A percentile compares a stretch with the other conserved stretches of the same genome.
These are phyloP conservation scores for Ictidomys tridecemlineatus DNA, from an alignment of 2,113 vertebrate species.

Conservation along the genomic window DNA sequence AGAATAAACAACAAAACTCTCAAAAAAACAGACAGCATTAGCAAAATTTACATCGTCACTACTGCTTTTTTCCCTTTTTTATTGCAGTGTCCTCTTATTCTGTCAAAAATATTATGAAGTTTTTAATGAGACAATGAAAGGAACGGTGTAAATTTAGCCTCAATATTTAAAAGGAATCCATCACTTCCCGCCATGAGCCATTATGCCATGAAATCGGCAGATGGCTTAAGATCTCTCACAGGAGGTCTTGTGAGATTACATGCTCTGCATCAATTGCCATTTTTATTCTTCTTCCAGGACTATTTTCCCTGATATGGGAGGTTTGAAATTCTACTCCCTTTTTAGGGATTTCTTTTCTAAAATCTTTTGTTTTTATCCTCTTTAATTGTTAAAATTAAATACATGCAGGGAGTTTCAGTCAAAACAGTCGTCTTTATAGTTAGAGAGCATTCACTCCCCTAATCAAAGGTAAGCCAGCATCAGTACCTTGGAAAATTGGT, in stretches of 20 bases:
- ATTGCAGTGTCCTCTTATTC: background rate
- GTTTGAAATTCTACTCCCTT: background rate
- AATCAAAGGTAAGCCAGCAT: background rate
- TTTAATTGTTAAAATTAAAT: background rate
- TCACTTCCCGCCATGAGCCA: background rate
- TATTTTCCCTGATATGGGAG: background rate
- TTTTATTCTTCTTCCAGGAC: background rate
- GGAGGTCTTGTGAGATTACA: background rate
- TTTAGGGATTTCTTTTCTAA: background rate
- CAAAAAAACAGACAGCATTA: background rate
- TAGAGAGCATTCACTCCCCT: background rate
- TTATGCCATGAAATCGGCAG: background rate
- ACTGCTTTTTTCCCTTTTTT: background rate
- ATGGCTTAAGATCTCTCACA: background rate
- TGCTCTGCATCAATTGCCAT: background rate
- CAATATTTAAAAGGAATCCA: background rate
- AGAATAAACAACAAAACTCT: background rate
- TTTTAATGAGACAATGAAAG: background rate
- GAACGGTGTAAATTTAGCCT: background rate
- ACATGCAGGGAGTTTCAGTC: background rate
- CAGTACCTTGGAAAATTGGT: rapidly evolving
- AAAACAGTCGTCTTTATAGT: background rate
- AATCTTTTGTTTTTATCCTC: background rate
- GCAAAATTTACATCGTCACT: background rate
- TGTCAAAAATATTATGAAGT: background rate